Percentiles rank a stretch among this genome's conserved stretches.
Evolutionary conservation across 2,113 vertebrate genomes (phyloP).

Genomic region (Apeltes quadracus): DNA sequence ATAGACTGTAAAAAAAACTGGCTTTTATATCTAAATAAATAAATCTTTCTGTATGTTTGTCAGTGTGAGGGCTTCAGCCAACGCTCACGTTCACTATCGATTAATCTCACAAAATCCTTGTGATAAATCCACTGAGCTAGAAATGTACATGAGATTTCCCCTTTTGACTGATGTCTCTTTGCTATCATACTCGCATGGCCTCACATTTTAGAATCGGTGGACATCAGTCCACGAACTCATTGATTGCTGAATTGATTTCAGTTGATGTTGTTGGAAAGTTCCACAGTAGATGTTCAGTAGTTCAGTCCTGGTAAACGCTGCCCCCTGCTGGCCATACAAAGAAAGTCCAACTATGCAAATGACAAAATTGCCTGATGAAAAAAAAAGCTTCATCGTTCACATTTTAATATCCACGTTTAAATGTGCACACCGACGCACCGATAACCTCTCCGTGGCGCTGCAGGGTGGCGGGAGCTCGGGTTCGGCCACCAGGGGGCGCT

Average conservation of each 20-base stretch:
- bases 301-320: background rate
- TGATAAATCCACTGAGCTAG: background rate
- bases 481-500: constrained; percentile 42
- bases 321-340: constrained; percentile 33
- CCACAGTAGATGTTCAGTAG: background rate
- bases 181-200: background rate
- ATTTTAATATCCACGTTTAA: background rate
- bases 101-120: background rate
- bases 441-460: background rate
- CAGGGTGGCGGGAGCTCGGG: background rate
- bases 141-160: background rate
- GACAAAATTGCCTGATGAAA: too few species aligned
- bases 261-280: background rate
- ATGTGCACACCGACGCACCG: background rate
- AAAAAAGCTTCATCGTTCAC: too few species aligned
- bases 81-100: background rate
- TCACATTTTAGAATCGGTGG: background rate
- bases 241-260: background rate
- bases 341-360: background rate
- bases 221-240: background rate
- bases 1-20: constrained; percentile 53
- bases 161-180: background rate
- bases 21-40: constrained; percentile 72
- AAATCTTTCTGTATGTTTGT: constrained; percentile 31
- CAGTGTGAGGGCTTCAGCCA: background rate